These are phyloP conservation scores for Sinohyriopsis cumingii DNA, from an alignment of 2,888 invertebrate genomes.

Conservation along the genomic window DNA sequence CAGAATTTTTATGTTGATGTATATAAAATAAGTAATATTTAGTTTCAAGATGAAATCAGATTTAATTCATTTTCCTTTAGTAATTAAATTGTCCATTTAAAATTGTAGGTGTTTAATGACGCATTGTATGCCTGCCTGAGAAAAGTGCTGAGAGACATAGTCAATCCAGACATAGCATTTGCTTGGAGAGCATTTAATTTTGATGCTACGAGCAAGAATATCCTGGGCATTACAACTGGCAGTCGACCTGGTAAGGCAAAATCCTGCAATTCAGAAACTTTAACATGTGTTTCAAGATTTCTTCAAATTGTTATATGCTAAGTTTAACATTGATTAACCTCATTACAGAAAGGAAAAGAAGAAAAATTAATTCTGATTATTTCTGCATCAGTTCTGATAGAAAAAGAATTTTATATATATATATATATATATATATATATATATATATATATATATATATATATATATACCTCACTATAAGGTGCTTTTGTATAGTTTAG, in stretches of 20 bases:
- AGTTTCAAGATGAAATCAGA: not conserved
- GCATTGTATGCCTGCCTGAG: slow-evolving; percentile 65
- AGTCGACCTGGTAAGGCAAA: slow-evolving; percentile 63
- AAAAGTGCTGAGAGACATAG: slow-evolving; percentile 61
- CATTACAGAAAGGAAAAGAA: too few species aligned
- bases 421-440: too few species aligned
- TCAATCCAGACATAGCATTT: slow-evolving; percentile 65
- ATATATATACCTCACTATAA: too few species aligned
- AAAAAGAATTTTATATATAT: too few species aligned
- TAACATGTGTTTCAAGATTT: too few species aligned
- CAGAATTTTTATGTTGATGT: not conserved
- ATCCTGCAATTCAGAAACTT: too few species aligned
- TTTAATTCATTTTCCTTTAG: slow-evolving; percentile 1
- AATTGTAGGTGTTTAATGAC: slow-evolving; percentile 66
- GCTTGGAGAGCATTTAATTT: slow-evolving; percentile 69
- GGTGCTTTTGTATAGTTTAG: too few species aligned
- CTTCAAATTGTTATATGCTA: too few species aligned
- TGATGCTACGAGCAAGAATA: slow-evolving; percentile 66
- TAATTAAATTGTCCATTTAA: slow-evolving; percentile 4
- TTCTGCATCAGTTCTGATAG: too few species aligned
- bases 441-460: too few species aligned
- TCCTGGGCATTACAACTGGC: slow-evolving; percentile 51
- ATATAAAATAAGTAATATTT: not conserved
- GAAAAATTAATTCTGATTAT: too few species aligned
- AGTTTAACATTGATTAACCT: too few species aligned